phyloP scores from a whole-genome alignment of 2,888 invertebrate species.

The Hydroisotoma schaefferi region DNA sequence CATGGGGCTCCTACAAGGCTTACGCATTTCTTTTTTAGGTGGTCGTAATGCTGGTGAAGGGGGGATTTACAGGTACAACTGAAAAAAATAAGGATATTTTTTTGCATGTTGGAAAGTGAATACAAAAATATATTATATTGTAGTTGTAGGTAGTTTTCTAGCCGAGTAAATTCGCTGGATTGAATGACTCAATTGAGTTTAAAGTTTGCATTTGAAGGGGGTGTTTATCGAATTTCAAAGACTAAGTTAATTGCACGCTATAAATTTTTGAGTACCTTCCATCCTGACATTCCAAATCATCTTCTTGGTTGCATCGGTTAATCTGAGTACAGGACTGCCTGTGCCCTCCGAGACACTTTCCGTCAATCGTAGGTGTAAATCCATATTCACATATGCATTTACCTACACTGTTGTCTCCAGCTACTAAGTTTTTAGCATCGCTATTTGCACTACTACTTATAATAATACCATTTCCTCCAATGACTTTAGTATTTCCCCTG shows the following conservation, averaged over 20 bases:
- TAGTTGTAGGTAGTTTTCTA: background rate
- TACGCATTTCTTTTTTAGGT: constrained; percentile 26
- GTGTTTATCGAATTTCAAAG: no score
- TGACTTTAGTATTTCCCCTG: background rate
- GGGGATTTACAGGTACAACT: constrained; percentile 38
- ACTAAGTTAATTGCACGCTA: background rate
- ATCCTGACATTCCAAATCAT: constrained; percentile 32
- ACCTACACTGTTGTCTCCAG: constrained; percentile 13
- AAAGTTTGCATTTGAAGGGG: no score
- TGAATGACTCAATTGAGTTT: no score
- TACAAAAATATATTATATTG: background rate
- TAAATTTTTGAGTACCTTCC: constrained; percentile 24
- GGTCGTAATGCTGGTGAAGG: constrained; percentile 30
- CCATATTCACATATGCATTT: constrained; percentile 38
- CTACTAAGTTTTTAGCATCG: background rate
- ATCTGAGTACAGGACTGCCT: constrained; percentile 23
- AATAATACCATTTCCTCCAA: background rate
- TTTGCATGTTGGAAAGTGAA: background rate
- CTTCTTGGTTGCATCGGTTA: constrained; percentile 28
- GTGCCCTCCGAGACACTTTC: constrained; percentile 33
- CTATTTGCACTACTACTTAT: background rate
- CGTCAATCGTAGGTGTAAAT: constrained; percentile 30
- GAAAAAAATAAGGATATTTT: background rate
- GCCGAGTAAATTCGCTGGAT: no score
- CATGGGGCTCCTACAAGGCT: constrained; percentile 32